Conservation (phyloP, 2,113 vertebrate genomes). For the Rynchops niger region DNA sequence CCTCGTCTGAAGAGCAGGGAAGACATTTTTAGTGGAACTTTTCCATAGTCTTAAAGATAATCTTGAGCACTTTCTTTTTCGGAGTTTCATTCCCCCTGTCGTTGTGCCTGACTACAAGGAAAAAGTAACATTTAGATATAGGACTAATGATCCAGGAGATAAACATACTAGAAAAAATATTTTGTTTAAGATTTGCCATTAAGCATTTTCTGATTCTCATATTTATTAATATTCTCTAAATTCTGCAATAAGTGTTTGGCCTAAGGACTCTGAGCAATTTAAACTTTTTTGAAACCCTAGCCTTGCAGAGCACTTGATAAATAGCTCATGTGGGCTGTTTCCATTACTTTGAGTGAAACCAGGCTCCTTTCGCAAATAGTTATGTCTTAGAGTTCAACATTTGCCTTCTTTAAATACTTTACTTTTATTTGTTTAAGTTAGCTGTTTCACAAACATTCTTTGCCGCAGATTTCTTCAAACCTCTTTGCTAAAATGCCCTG, state of each 20-base stretch:
- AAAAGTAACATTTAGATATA: background rate
- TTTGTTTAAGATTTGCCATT: background rate
- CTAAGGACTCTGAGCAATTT: background rate
- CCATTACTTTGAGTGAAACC: conserved; percentile 31
- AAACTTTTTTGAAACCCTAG: background rate
- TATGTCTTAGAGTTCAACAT: background rate
- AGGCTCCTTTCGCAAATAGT: conserved; percentile 31
- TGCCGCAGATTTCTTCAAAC: background rate
- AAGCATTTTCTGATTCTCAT: background rate
- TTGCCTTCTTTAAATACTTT: conserved; percentile 31
- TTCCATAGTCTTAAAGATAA: background rate
- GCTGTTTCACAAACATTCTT: conserved; percentile 11
- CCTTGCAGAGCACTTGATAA: conserved; percentile 2
- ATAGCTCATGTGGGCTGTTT: conserved; percentile 1
- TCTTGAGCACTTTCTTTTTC: background rate
- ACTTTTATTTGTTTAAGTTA: conserved; percentile 34
- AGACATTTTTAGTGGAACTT: background rate
- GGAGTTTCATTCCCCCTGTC: background rate
- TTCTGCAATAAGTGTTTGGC: background rate
- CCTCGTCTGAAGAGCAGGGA: background rate
- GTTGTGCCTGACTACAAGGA: background rate
- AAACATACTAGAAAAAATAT: background rate
- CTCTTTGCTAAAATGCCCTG: background rate
- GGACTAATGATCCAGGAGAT: background rate
- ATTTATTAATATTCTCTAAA: background rate